Evolutionary conservation across 1,140 invertebrate genomes (phyloP), one percentile per base, ranked within the genome.

Genomic region (Antheraea pernyi): DNA sequence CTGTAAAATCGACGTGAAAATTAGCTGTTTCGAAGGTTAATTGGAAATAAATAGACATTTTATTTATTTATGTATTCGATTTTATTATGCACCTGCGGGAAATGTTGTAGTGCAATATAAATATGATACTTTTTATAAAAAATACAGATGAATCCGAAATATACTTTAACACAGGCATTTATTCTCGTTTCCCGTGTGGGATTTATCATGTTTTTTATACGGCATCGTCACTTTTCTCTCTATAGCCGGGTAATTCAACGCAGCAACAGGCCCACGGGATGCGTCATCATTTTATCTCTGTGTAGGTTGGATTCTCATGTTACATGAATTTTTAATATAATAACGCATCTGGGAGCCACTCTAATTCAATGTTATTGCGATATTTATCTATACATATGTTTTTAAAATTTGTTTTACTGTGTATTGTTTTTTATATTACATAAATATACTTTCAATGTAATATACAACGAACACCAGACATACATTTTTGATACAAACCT

Each of bases 351-450:
- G 16, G 10, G 16, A 53, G 46, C 46, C 11, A 53, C 16, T 53
- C 46, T 53, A 53, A 53, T 53, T 53, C 13, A 16, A 53, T 16
- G 11, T 53, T 53, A 53, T 16, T 11, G 16, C 46, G 46, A 13
- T 16, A 6, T 53, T 13, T 16, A 53, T 16, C 11, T 53, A 0
- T 37, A 64, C 61, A 36, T 46, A n/a, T 48, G 19, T 39, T 39
- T 53, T 19, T 19, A 53, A 42, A 11, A 19, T 48, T 11, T 59
- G 62, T 73, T 75, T 69, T 71, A 64, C 7, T 11, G 11, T 42
- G 11, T 8, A 7, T 0, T 9, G 39, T 42, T 42, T 1, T 3
- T 42, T 11, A 1, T 30, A 2, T 30, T 30, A 30, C 4, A 30
- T 30, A 30, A 2, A 30, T 30, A 30, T 30, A 30, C 4, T 30